Base-by-base conservation (phyloP, 37 sponge, comb jelly and placozoan genomes). In the Tethya wilhelma region DNA sequence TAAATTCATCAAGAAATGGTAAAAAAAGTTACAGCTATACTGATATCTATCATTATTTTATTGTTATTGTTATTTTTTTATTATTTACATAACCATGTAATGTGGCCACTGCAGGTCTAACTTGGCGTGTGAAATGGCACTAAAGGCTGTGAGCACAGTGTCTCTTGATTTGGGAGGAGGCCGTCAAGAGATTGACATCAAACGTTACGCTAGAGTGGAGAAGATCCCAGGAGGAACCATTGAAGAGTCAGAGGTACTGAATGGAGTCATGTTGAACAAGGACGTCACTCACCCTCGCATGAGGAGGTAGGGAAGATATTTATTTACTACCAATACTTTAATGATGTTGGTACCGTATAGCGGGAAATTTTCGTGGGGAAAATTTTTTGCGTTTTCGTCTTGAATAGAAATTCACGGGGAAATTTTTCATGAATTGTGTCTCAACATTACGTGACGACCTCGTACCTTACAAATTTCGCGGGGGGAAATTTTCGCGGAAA, bases 241-340 rank as follows among this genome's bases (percentile, higher is more conserved):
- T 25, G 96, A 98, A 38, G 96, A 96, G 19, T 94, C 93, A 25
- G 77, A 86, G 62, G 93, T 96, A 12, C 79, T 98, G 42, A 64
- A 72, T n/a, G 99, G 99, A 0, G 79, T 96, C 34, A 91, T 98
- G 96, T 34, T 98, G 34, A 96, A 96, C 85, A 98, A 98, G 64
- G 99, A 98, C 66, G 95, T 98, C 38, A 85, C 92, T 31, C 99
- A 98, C 64, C 79, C 99, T 20, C 86, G 84, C 64, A 98, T 98
- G 99, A 91, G 85, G 62, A 82, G 97, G 86, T 87, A 37, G 11
- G 84, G 65, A 19, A 49, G 14, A 19, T 49, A 14, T 49, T 9
- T 49, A 14, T 49, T 49, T 49, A 14, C 53, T 49, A 14, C 9
- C 14, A 49, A 19, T 14, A 49, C 53, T 49, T 9, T 49, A 14